These are phyloP conservation scores for Ploceus nigricollis DNA, from an alignment of 2,113 vertebrate genomes.

Conservation along the genomic window DNA sequence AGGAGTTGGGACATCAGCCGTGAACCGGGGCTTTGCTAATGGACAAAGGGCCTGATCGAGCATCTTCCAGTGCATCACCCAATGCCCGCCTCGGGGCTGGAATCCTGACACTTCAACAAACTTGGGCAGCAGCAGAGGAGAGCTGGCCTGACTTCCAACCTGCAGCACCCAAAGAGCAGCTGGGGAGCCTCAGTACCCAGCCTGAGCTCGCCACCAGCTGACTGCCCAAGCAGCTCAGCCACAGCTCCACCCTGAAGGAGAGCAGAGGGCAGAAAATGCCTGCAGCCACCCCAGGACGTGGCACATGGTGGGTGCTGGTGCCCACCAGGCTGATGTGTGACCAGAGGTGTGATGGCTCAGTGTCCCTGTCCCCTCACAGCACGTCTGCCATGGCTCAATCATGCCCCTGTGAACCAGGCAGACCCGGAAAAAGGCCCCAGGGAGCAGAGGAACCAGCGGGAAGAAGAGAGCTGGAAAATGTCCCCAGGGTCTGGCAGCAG, in stretches of 20 bases:
- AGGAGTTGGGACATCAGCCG: slow-evolving; percentile 49
- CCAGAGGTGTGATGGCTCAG: accelerated
- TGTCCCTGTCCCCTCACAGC: background rate
- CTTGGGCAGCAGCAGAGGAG: background rate
- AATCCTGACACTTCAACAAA: background rate
- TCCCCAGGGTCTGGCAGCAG: background rate
- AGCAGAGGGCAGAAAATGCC: background rate
- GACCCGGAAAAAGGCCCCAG: background rate
- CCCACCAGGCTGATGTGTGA: background rate
- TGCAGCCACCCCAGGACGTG: accelerated
- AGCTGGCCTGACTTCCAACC: background rate
- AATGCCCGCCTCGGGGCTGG: background rate
- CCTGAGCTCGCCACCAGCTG: background rate
- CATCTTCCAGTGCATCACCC: background rate
- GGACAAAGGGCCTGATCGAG: background rate
- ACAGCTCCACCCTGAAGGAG: background rate
- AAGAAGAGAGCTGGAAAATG: slow-evolving; percentile 29
- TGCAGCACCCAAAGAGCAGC: background rate
- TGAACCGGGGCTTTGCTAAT: slow-evolving; percentile 12
- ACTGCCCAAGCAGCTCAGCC: background rate
- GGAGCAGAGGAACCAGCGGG: background rate
- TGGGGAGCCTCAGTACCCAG: accelerated
- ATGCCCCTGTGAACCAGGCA: accelerated
- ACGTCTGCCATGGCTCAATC: background rate
- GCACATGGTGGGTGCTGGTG: background rate